Evolutionary conservation across 2,113 vertebrate genomes (phyloP), one percentile per base, ranked within the genome.

Genomic region (Pachypanchax playfairii): DNA sequence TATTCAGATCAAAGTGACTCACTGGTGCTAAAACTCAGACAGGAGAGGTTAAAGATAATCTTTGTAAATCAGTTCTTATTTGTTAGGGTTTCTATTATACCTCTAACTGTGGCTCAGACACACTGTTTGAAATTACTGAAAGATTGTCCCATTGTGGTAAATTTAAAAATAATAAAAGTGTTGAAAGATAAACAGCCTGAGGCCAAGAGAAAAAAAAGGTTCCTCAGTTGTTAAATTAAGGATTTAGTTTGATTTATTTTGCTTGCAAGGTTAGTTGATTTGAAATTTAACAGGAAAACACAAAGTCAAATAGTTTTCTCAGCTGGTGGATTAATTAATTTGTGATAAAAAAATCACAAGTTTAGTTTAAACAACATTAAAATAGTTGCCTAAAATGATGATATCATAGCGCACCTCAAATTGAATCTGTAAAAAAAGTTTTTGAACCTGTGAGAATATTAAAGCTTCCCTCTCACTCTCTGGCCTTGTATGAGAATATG

Each of bases 401-500:
- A n/a, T n/a, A n/a, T n/a, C n/a, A n/a, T n/a, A n/a, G n/a, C n/a
- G n/a, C n/a, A n/a, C n/a, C n/a, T 26, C 35, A 22, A 21, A 47
- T n/a, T 5, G 6, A 11, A 42, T 43, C 44, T n/a, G 14, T 42
- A 25, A 39, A 24, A 31, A 73, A 62, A 65, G 46, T 41, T 55
- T 60, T 48, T 20, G 20, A 42, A 46, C 59, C 68, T 26, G 29
- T 36, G 68, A 63, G 68, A 63, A 72, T 51, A 79, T 73, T 46
- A 75, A 68, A 53, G 65, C 56, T 48, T 70, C 56, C 39, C 20
- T 39, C 21, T 21, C 13, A 15, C 21, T 61, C 39, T 65, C 58
- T 4, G 47, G 50, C 47, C 57, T 44, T 44, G 65, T 69, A 63
- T 77, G 73, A 48, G 1, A n/a, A 43, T 36, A 67, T 80, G 82